These are phyloP conservation scores for Cheiracanthium punctorium DNA, from an alignment of 2,888 invertebrate genomes.

Conservation along the genomic window DNA sequence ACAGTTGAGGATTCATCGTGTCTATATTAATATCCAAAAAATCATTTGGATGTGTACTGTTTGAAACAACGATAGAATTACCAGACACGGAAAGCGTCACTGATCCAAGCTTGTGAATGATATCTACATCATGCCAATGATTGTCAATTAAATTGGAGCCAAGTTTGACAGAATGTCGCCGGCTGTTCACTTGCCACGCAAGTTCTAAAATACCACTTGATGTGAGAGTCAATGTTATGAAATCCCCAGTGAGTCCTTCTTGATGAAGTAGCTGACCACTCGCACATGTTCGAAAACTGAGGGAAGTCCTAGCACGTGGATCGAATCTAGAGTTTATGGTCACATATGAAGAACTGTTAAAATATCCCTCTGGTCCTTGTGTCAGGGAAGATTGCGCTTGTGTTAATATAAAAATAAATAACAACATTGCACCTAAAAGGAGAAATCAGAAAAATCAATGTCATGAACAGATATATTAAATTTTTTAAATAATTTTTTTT, in stretches of 20 bases:
- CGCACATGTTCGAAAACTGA: slow-evolving; percentile 72
- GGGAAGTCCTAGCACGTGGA: slow-evolving; percentile 62
- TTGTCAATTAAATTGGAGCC: slow-evolving; percentile 70
- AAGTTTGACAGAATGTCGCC: slow-evolving; percentile 21
- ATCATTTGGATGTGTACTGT: slow-evolving; percentile 44
- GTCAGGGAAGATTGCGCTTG: slow-evolving; percentile 10
- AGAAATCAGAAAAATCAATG: too few relatives aligned
- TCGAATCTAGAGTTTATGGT: slow-evolving; percentile 61
- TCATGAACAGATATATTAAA: too few relatives aligned
- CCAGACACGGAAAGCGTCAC: slow-evolving; percentile 57
- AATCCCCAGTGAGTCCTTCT: slow-evolving; percentile 70
- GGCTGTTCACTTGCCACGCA: slow-evolving; percentile 58
- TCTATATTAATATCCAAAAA: slow-evolving; percentile 62
- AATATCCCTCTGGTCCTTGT: slow-evolving; percentile 69
- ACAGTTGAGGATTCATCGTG: slow-evolving; percentile 76
- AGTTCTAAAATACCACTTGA: slow-evolving; percentile 62
- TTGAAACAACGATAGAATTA: slow-evolving; percentile 56
- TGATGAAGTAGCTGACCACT: slow-evolving; percentile 71
- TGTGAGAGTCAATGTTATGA: slow-evolving; percentile 58
- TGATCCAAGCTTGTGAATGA: slow-evolving; percentile 62
- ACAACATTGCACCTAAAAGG: slow-evolving; percentile 53
- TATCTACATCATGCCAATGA: slow-evolving; percentile 71
- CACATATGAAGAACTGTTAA: slow-evolving; percentile 68
- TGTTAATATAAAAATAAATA: slow-evolving; percentile 17
- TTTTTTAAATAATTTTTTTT: too few relatives aligned